These are phyloP conservation scores for Brachynemurus nebulosus DNA, from an alignment of 2,888 invertebrate genomes.

Conservation along the genomic window DNA sequence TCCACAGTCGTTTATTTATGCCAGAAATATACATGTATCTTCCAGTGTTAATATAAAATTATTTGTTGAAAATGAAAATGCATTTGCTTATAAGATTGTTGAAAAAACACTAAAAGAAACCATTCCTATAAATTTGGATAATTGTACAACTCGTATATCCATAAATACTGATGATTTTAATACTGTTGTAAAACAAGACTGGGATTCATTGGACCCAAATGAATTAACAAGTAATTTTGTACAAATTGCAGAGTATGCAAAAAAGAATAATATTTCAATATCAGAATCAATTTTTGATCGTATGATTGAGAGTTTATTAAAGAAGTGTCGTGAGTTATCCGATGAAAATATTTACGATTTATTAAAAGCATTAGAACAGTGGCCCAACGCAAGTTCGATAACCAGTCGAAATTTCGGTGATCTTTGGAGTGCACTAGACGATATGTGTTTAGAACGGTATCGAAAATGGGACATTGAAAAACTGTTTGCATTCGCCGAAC, in stretches of 20 bases:
- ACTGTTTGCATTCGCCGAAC: slow-evolving; percentile 42
- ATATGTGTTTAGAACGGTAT: slow-evolving; percentile 39
- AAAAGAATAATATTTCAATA: slow-evolving; percentile 23
- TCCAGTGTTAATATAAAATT: slow-evolving; percentile 11
- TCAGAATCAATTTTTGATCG: slow-evolving; percentile 27
- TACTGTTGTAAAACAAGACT: slow-evolving; percentile 20
- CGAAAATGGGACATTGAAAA: slow-evolving; percentile 38
- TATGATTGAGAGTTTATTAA: slow-evolving; percentile 30
- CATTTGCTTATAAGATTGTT: slow-evolving; percentile 18
- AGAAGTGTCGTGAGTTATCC: slow-evolving; percentile 37
- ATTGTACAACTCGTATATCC: no score
- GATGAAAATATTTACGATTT: slow-evolving; percentile 42
- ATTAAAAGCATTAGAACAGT: slow-evolving; percentile 35
- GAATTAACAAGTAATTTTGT: slow-evolving; percentile 24
- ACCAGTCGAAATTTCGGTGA: slow-evolving; percentile 44
- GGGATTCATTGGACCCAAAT: slow-evolving; percentile 15
- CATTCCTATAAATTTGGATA: slow-evolving; percentile 1
- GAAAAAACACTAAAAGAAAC: slow-evolving; percentile 8
- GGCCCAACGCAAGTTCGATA: slow-evolving; percentile 38
- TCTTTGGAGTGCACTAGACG: slow-evolving; percentile 54
- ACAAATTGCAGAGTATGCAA: slow-evolving; percentile 22
- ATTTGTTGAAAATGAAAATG: slow-evolving; percentile 20
- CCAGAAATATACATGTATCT: no score
- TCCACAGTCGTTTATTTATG: no score
- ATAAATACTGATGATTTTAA: slow-evolving; percentile 20